Evolutionary conservation across 2,888 invertebrate species (phyloP), one percentile per base, ranked within the genome.

Genomic region (Volucella bombylans): DNA sequence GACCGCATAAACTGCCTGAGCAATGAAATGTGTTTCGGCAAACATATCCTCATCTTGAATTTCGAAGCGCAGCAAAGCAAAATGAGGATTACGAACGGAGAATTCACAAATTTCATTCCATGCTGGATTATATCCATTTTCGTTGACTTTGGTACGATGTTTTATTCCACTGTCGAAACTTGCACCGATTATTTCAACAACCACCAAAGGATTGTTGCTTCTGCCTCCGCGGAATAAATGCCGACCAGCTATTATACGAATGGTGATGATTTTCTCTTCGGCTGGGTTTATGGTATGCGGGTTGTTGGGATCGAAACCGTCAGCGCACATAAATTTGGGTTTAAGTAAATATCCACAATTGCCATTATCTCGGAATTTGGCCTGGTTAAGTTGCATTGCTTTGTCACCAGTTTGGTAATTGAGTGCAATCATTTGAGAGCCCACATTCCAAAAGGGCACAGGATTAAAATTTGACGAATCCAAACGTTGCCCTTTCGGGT

Each of bases 391-490:
- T 92, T 99, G 99, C 98, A 99, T 99, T 11, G 97, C 94, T 89
- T 96, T 97, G 90, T 99, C 99, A 82, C 95, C 94, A 0, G 99
- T 99, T 92, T 99, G 99, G 92, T 98, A 99, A 92, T 99, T 99
- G 4, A 99, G 92, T 0, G 99, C 99, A 0, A 97, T 97, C 98
- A 99, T 97, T 92, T 99, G 99, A 59, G 96, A 97, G 1, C 98
- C 99, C 11, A 95, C 94, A 91, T 98, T 98, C 99, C 99, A 99
- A 92, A 98, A 96, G 1, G 96, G 95, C 8, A 97, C 93, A 0
- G 99, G 99, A 92, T 96, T 97, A 91, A 98, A 99, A 92, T 99
- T 99, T 0, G 98, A 98, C 0, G 99, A 99, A 90, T 99, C 99
- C 71, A 99, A 95, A 64, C 99, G 94, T 89, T 97, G 97, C 0